phyloP scores from a whole-genome alignment of 2,797 vertebrate species.

The Eleutherodactylus coqui region DNA sequence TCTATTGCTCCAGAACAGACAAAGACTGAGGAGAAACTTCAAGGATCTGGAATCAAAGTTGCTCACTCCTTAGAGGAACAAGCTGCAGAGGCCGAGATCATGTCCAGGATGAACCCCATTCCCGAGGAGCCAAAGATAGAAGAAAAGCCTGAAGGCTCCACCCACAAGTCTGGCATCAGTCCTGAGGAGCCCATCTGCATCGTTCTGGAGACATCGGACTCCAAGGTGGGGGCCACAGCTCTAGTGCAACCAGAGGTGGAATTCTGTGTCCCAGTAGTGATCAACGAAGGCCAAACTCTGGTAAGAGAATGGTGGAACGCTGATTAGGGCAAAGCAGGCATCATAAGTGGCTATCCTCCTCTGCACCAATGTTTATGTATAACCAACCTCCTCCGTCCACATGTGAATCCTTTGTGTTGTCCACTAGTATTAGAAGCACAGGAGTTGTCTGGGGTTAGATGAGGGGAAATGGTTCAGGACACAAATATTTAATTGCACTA shows the following conservation, averaged over 20 bases:
- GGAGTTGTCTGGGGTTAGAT: no score
- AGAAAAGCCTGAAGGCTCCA: not conserved
- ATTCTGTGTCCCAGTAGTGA: constrained; percentile 33
- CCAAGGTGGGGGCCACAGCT: constrained; percentile 58
- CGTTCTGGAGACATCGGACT: constrained; percentile 65
- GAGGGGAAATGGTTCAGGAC: no score
- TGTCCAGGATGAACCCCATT: not conserved
- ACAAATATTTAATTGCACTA: no score
- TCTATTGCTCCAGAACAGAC: constrained; percentile 1
- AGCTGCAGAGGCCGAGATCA: constrained; percentile 72
- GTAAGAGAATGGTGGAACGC: constrained; percentile 21
- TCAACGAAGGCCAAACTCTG: constrained; percentile 1
- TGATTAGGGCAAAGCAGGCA: no score
- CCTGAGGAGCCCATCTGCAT: constrained; percentile 66
- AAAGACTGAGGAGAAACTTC: constrained; percentile 48
- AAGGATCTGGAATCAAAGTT: constrained; percentile 25
- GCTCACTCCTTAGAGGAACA: constrained; percentile 63
- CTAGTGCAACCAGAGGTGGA: constrained; percentile 36
- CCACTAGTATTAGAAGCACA: no score
- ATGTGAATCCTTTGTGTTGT: not conserved
- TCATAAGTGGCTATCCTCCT: no score
- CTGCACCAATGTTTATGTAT: no score
- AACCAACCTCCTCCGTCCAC: not conserved
- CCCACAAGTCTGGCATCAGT: constrained; percentile 26
- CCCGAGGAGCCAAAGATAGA: constrained; percentile 61